phyloP scores from a whole-genome alignment of 2,888 invertebrate genomes.

The Plagiodera versicolora region DNA sequence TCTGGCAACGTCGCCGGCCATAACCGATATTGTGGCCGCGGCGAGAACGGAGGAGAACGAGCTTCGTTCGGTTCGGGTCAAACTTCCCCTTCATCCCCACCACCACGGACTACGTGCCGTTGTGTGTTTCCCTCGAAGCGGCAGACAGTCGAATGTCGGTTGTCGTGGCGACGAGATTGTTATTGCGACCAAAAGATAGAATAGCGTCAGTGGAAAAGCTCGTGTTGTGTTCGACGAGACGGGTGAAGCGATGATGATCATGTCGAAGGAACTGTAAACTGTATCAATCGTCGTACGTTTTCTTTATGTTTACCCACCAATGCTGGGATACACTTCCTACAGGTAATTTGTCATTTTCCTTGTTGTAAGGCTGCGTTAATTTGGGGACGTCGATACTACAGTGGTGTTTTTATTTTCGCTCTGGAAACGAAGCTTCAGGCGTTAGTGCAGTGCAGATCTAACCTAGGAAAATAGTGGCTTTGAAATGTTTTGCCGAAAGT shows the following conservation, averaged over 20 bases:
- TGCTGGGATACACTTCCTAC: constrained; percentile 71
- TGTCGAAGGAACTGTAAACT: constrained; percentile 39
- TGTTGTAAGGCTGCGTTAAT: not conserved
- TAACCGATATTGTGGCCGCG: constrained; percentile 59
- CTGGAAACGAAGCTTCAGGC: too few species aligned
- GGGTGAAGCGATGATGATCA: constrained; percentile 8
- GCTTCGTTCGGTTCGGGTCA: constrained; percentile 45
- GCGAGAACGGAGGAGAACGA: constrained; percentile 51
- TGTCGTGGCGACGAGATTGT: too few species aligned
- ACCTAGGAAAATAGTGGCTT: too few species aligned
- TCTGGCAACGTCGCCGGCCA: constrained; percentile 53
- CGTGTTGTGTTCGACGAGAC: not conserved
- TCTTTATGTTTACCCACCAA: constrained; percentile 63
- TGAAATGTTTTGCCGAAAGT: too few species aligned
- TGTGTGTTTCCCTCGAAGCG: constrained; percentile 61
- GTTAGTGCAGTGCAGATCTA: too few species aligned
- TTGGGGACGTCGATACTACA: constrained; percentile 16
- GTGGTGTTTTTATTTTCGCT: too few species aligned
- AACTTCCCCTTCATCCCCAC: constrained; percentile 62
- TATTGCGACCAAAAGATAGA: too few species aligned
- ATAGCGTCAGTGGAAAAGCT: not conserved
- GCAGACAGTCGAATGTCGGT: constrained; percentile 55
- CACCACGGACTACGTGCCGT: constrained; percentile 57
- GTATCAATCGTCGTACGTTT: constrained; percentile 35
- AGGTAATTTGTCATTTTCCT: constrained; percentile 52